phyloP scores from a whole-genome alignment of 2,797 vertebrate species.

The Sebastes matsubarae region DNA sequence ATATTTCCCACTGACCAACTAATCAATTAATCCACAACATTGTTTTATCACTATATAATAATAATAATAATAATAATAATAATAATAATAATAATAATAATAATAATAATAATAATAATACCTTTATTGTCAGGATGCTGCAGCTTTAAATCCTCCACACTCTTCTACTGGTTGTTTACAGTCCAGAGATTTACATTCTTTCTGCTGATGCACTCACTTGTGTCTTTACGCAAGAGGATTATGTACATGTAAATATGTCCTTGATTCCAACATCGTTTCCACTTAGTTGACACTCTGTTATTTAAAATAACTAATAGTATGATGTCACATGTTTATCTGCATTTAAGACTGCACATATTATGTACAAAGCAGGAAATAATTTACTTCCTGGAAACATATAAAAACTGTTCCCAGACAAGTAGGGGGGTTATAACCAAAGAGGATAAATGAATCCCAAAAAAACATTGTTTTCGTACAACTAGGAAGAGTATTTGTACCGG shows the following conservation, averaged over 20 bases:
- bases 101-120: background rate
- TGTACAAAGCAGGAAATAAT: background rate
- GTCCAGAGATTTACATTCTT: background rate
- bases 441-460: background rate
- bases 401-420: background rate
- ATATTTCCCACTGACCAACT: background rate
- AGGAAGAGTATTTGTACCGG: too few relatives aligned
- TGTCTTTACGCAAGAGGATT: background rate
- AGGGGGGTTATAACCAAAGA: background rate
- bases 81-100: background rate
- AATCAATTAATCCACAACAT: background rate
- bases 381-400: background rate
- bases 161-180: background rate
- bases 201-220: background rate
- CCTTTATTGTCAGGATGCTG: background rate
- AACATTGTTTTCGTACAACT: background rate
- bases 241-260: background rate
- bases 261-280: background rate
- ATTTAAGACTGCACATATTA: background rate
- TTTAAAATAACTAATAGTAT: background rate
- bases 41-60: background rate
- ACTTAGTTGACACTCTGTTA: background rate
- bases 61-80: background rate
- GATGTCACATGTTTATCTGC: background rate
- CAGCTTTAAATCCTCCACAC: background rate